phyloP scores from a whole-genome alignment of 2,113 vertebrate genomes.

The Castor canadensis region DNA sequence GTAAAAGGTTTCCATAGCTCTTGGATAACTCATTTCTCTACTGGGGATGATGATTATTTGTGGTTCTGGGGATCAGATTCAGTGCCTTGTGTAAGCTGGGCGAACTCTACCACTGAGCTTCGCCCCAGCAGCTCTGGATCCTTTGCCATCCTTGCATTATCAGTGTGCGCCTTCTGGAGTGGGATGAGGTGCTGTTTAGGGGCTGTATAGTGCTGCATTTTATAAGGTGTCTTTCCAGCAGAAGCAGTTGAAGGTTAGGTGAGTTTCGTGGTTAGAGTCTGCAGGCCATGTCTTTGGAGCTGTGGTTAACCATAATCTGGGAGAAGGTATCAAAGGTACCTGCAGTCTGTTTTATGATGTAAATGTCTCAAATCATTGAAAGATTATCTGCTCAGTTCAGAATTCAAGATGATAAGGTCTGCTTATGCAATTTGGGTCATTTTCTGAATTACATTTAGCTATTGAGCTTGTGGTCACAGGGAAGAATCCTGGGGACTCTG shows the following conservation, averaged over 20 bases:
- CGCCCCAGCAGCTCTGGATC: too few species aligned
- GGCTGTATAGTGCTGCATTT: background rate
- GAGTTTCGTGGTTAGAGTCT: background rate
- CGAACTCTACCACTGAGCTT: too few species aligned
- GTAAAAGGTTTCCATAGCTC: background rate
- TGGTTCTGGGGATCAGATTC: too few species aligned
- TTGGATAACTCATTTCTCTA: background rate
- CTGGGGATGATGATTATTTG: background rate
- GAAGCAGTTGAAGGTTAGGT: background rate
- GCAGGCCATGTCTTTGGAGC: background rate
- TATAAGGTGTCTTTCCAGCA: background rate
- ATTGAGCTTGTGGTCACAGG: background rate
- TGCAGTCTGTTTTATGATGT: background rate
- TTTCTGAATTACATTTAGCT: background rate
- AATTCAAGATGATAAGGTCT: constrained; percentile 40
- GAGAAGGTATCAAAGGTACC: background rate
- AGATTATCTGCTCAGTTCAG: background rate
- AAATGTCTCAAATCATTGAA: background rate
- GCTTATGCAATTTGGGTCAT: background rate
- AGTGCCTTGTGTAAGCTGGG: too few species aligned
- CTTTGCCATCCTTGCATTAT: background rate
- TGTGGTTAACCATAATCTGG: background rate
- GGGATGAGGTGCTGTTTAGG: too few species aligned
- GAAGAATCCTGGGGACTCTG: background rate
- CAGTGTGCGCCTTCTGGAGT: background rate